phyloP scores from a whole-genome alignment of 2,797 vertebrate species.

The Acanthurus leucopareius region DNA sequence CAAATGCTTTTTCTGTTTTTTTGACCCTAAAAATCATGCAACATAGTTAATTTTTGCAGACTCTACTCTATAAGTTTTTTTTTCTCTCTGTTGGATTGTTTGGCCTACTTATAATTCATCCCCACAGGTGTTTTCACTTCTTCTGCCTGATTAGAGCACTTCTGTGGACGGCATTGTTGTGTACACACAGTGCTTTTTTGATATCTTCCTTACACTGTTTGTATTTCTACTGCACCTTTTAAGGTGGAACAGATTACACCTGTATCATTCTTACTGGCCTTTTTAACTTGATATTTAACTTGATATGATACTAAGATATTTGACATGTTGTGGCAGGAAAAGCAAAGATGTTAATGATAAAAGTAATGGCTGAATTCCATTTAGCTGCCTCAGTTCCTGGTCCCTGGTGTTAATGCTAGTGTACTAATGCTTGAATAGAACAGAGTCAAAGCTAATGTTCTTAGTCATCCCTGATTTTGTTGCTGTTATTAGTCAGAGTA shows the following conservation, averaged over 20 bases:
- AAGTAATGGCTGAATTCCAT: neutral
- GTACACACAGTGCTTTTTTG: too few relatives aligned
- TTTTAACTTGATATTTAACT: too few relatives aligned
- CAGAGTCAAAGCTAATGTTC: neutral
- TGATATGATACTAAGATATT: too few relatives aligned
- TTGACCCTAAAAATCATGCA: too few relatives aligned
- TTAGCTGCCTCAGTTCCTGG: constrained; percentile 1
- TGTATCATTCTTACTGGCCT: too few relatives aligned
- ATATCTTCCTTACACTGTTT: neutral
- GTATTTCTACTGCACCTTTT: neutral
- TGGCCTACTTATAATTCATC: too few relatives aligned
- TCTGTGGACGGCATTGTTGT: neutral
- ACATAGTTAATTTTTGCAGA: too few relatives aligned
- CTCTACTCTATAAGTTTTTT: too few relatives aligned
- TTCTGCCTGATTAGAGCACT: neutral
- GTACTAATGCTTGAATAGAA: neutral
- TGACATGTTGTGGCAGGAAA: neutral
- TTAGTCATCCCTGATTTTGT: neutral
- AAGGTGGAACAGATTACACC: neutral
- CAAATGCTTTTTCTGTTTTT: neutral
- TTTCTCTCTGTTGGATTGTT: too few relatives aligned
- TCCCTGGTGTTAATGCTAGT: neutral
- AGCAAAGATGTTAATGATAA: neutral
- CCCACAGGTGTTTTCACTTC: too few relatives aligned
- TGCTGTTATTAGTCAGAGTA: neutral